Percentiles rank a stretch among this genome's conserved stretches.
phyloP scores from a whole-genome alignment of 2,797 vertebrate species.

The Tragelaphus eurycerus region DNA sequence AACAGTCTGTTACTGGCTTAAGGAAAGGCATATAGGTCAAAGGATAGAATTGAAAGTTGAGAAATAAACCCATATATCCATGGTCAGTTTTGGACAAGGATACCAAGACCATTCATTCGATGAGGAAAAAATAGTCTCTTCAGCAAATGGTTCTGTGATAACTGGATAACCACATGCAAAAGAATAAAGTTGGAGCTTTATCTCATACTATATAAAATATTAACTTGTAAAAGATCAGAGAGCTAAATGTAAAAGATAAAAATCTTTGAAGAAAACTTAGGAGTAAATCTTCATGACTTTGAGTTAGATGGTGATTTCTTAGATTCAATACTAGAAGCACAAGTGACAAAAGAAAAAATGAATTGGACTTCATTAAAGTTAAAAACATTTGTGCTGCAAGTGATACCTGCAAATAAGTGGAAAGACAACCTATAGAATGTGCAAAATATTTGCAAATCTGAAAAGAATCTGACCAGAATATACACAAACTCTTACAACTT shows the following conservation, averaged over 20 bases:
- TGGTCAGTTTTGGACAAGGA: background rate
- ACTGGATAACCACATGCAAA: background rate
- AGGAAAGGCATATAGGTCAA: background rate
- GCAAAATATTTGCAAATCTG: constrained; percentile 24
- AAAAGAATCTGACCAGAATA: constrained; percentile 21
- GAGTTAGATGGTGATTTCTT: background rate
- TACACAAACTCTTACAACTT: background rate
- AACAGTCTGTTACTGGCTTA: background rate
- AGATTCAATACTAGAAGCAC: constrained; percentile 19
- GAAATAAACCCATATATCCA: background rate
- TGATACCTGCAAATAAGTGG: background rate
- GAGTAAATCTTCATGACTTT: constrained; percentile 26
- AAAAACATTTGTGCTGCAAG: background rate
- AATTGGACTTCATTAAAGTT: constrained; percentile 1
- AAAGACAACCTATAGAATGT: constrained; percentile 11
- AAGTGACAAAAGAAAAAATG: constrained; percentile 19
- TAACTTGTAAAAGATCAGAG: constrained; percentile 26
- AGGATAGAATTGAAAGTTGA: background rate
- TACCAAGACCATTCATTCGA: background rate
- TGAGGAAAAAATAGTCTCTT: constrained; percentile 22
- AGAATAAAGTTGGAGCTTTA: background rate
- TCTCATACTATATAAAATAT: background rate
- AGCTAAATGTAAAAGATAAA: background rate
- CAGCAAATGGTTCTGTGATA: background rate
- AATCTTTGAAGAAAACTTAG: constrained; percentile 27